Conservation (phyloP, 2,888 invertebrate genomes). For the Pammene fasciana region DNA sequence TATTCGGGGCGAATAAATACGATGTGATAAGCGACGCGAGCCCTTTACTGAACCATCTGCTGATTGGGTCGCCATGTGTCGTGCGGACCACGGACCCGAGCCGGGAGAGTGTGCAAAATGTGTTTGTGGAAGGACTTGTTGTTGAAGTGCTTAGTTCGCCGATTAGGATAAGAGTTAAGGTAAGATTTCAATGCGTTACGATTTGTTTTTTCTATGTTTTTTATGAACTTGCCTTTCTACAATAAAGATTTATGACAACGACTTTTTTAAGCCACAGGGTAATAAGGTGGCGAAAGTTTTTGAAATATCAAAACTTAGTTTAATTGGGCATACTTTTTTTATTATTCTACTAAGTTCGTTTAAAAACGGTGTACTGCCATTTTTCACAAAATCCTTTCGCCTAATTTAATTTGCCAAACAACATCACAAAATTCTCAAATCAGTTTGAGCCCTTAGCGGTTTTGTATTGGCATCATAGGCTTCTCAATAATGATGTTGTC, state of each 20-base stretch:
- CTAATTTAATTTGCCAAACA: too few relatives aligned
- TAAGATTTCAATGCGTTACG: constrained; percentile 51
- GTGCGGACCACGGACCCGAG: constrained; percentile 85
- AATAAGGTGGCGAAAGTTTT: too few relatives aligned
- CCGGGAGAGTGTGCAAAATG: constrained; percentile 85
- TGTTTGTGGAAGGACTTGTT: constrained; percentile 94
- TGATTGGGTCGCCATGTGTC: constrained; percentile 91
- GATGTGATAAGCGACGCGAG: constrained; percentile 97
- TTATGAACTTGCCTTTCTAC: not conserved
- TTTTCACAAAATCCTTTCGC: too few relatives aligned
- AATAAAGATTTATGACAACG: too few relatives aligned
- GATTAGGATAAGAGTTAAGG: constrained; percentile 78
- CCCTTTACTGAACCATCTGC: constrained; percentile 92
- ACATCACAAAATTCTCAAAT: too few relatives aligned
- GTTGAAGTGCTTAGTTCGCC: constrained; percentile 78
- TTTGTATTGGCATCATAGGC: too few relatives aligned
- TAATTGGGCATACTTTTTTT: too few relatives aligned
- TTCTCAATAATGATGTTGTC: constrained; percentile 59
- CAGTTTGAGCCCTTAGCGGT: too few relatives aligned
- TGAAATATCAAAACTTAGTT: too few relatives aligned
- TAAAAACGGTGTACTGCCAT: too few relatives aligned
- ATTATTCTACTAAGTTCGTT: too few relatives aligned
- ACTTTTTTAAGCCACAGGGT: too few relatives aligned
- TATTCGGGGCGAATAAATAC: constrained; percentile 90
- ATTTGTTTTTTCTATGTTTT: not conserved